phyloP scores from a whole-genome alignment of 2,113 vertebrate genomes.

The Equus quagga region DNA sequence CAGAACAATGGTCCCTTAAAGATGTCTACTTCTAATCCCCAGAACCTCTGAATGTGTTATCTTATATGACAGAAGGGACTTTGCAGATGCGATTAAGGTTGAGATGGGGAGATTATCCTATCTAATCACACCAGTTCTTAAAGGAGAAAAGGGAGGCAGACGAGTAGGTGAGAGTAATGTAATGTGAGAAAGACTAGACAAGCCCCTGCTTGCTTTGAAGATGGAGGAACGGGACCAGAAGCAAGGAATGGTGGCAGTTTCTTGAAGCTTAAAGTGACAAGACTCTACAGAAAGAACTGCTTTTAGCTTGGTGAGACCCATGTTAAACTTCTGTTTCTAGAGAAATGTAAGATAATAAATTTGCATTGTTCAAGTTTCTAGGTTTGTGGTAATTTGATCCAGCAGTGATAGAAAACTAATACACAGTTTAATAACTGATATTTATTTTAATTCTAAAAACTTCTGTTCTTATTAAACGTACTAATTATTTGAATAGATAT shows the following conservation, averaged over 20 bases:
- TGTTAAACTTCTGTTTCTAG: neutral
- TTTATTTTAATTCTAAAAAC: neutral
- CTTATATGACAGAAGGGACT: neutral
- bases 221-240: neutral
- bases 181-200: neutral
- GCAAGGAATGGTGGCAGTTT: neutral
- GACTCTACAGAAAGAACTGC: neutral
- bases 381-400: neutral
- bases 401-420: neutral
- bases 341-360: neutral
- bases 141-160: neutral
- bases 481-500: neutral
- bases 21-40: neutral
- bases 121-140: neutral
- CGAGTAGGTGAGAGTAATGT: neutral
- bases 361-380: neutral
- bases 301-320: neutral
- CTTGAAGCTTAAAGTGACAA: neutral
- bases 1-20: neutral
- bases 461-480: neutral
- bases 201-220: neutral
- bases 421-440: neutral
- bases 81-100: neutral
- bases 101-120: neutral
- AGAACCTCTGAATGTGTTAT: neutral